Percentiles rank a stretch among this genome's conserved stretches.
Conservation (phyloP, 2,797 vertebrate genomes). For the Neomorphus geoffroyi region DNA sequence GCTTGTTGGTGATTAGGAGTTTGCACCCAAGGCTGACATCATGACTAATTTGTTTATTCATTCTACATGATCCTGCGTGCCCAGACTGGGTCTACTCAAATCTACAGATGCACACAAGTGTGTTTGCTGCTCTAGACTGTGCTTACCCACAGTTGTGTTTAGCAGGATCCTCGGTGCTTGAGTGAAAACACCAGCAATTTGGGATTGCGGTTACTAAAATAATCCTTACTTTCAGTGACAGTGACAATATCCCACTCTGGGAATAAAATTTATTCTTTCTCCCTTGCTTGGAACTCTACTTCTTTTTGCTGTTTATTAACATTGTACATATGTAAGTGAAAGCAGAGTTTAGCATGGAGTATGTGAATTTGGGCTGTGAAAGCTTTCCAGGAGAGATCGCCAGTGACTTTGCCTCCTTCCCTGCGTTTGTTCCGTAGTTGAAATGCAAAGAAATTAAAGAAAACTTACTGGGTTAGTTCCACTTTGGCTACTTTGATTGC, state of each 20-base stretch:
- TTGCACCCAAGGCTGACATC: not conserved
- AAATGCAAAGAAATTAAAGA: not conserved
- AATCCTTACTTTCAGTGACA: not conserved
- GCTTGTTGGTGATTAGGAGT: not conserved
- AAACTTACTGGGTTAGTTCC: not conserved
- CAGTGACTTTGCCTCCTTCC: not conserved
- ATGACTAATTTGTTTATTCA: not conserved
- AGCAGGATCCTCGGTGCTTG: not conserved
- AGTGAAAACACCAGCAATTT: not conserved
- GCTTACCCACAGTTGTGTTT: not conserved
- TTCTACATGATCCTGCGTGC: slow-evolving; percentile 10
- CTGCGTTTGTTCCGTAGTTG: not conserved
- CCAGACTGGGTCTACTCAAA: not conserved
- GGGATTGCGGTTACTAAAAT: not conserved
- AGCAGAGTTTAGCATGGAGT: not conserved
- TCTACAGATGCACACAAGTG: not conserved
- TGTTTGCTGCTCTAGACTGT: not conserved
- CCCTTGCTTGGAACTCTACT: not conserved
- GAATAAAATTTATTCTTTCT: not conserved
- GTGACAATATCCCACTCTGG: not conserved
- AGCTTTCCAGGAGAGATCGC: not conserved
- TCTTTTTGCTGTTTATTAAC: not conserved
- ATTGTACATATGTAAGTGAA: not conserved
- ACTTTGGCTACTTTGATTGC: not conserved
- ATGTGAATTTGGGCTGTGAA: not conserved